Percentiles rank a stretch among this genome's conserved stretches.
These are phyloP conservation scores for Macroglossus sobrinus DNA, from an alignment of 2,113 vertebrate species.

Conservation along the genomic window DNA sequence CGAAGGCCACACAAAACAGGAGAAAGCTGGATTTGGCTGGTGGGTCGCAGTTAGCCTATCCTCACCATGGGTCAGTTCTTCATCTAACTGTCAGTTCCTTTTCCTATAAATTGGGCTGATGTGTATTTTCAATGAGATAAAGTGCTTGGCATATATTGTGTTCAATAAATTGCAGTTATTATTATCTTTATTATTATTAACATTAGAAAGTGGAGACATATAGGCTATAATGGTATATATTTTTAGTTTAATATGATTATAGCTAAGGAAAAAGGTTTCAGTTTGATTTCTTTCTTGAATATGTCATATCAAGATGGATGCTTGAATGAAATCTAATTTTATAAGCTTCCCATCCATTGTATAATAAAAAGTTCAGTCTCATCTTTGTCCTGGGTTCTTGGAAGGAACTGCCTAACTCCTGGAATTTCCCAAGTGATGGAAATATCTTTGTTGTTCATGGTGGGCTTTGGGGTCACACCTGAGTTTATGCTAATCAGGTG, in stretches of 20 bases:
- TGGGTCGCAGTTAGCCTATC: not conserved
- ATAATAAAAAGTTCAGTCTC: not conserved
- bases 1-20: not conserved
- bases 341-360: not conserved
- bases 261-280: not conserved
- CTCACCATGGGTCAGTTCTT: not conserved
- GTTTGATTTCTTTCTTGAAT: not conserved
- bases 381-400: not conserved
- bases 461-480: not conserved
- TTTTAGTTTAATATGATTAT: not conserved
- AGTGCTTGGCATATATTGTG: not conserved
- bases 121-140: not conserved
- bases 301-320: not conserved
- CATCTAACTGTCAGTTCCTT: not conserved
- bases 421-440: not conserved
- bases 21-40: not conserved
- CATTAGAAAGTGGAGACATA: not conserved
- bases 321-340: not conserved
- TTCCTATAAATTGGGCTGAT: not conserved
- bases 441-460: not conserved
- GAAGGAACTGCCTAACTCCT: not conserved
- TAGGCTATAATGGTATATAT: not conserved
- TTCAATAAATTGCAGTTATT: conserved; percentile 5
- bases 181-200: not conserved
- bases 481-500: not conserved